Evolutionary conservation across 2,113 vertebrate species (phyloP), one percentile per base, ranked within the genome.

Genomic region (Chloropsis hardwickii): DNA sequence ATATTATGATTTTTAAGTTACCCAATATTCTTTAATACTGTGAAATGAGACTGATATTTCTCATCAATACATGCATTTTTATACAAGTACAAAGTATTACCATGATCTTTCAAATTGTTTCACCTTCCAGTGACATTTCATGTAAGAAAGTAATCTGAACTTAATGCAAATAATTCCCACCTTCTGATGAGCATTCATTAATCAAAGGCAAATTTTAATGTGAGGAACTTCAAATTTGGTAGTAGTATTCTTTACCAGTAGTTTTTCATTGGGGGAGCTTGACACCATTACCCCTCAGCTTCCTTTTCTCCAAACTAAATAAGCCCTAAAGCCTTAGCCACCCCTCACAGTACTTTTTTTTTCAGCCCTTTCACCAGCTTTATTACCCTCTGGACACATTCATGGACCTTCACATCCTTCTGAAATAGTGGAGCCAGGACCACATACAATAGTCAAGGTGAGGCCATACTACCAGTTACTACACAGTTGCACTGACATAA

Each of bases 221-320:
- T 81, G 64, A 97, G 95, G 92, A 97, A 97, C 88, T 86, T 96
- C n/a, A 87, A 40, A 51, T 97, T 98, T 98, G 94, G 11, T 23
- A 69, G 29, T 97, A 97, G 96, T 97, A 97, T 96, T 90, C 77
- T 95, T 90, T 82, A 96, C 92, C 90, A 53, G n/a, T 70, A 85
- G 61, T 98, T 98, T 98, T 98, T 95, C 94, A 78, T 91, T 92
- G 82, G 58, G 81, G 92, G 94, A 97, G 92, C 95, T 96, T 97
- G 90, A 90, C 97, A 98, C 96, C 97, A 96, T 22, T 21, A n/a
- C 17, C 11, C 21, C 9, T 66, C 51, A 35, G n/a, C 25, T 61
- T 60, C 18, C 39, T 73, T 56, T 39, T 50, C 61, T 69, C 42
- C 42, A 39, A 44, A 67, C 47, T 33, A 62, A 53, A 56, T 21